These are phyloP conservation scores for Lasaia peninsularis DNA, from an alignment of 1,140 invertebrate genomes.

Conservation along the genomic window DNA sequence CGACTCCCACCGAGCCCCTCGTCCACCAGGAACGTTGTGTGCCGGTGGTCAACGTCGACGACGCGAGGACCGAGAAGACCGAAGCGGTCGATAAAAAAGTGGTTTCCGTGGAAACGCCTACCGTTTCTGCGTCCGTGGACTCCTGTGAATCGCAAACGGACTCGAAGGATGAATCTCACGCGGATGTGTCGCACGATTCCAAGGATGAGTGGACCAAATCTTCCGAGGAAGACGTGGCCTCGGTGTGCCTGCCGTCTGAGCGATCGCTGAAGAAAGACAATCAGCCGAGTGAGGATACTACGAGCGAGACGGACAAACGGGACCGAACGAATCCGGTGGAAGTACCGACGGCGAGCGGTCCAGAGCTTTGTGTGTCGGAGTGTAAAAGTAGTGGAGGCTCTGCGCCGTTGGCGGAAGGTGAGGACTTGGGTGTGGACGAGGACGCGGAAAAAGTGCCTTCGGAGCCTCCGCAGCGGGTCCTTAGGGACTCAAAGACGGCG, in stretches of 20 bases:
- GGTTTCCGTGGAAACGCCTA: constrained; percentile 18
- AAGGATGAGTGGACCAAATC: constrained; percentile 34
- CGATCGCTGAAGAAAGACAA: constrained; percentile 47
- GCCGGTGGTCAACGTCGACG: constrained; percentile 5
- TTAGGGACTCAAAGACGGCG: constrained; percentile 47
- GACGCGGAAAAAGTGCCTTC: constrained; percentile 74
- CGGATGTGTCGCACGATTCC: constrained; percentile 28
- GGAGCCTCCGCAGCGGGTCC: constrained; percentile 46
- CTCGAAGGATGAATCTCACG: constrained; percentile 15
- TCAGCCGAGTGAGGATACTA: constrained; percentile 35
- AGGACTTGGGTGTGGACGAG: constrained; percentile 81
- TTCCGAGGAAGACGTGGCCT: constrained; percentile 35
- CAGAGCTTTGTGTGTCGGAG: background rate
- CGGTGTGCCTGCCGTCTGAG: constrained; percentile 43
- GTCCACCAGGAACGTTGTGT: constrained; percentile 16
- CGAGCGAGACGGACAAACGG: constrained; percentile 35
- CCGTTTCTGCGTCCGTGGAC: constrained; percentile 13
- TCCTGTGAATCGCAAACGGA: constrained; percentile 17
- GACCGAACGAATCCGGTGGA: constrained; percentile 18
- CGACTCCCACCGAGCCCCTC: constrained; percentile 43
- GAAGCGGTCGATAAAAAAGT: constrained; percentile 19
- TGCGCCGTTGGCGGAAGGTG: constrained; percentile 81
- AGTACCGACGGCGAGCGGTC: constrained; percentile 52
- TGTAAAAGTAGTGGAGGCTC: constrained; percentile 31
- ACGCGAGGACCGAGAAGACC: constrained; percentile 14